Conservation (phyloP, 2,797 vertebrate genomes). For the Oreochromis mossambicus region DNA sequence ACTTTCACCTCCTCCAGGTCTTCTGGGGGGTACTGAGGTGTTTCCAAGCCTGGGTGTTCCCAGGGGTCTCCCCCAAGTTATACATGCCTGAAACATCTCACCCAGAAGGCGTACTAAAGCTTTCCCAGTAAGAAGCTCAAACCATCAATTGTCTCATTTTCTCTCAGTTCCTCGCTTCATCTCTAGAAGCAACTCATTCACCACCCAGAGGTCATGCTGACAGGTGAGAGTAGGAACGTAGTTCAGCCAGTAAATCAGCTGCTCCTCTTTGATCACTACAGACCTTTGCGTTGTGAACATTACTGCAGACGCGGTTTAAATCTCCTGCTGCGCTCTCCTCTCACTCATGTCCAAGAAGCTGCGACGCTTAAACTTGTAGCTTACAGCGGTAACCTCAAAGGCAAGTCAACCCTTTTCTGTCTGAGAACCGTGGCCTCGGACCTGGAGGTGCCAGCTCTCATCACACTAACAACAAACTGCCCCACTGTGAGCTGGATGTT, state of each 20-base stretch:
- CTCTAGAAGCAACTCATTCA: background rate
- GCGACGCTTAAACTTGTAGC: background rate
- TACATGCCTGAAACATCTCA: background rate
- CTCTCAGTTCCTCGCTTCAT: background rate
- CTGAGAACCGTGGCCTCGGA: background rate
- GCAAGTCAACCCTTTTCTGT: background rate
- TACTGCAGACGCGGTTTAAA: background rate
- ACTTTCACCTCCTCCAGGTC: background rate
- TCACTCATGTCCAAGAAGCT: background rate
- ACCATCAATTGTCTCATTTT: background rate
- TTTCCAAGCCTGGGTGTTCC: background rate
- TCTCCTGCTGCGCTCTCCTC: background rate
- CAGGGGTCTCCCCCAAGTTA: background rate
- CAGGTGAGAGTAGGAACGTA: background rate
- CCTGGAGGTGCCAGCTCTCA: background rate
- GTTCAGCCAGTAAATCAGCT: background rate
- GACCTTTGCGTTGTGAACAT: fast-evolving
- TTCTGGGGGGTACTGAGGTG: background rate
- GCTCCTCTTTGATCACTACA: background rate
- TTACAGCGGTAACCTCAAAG: too few species aligned
- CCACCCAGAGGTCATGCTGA: background rate
- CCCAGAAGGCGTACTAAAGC: background rate
- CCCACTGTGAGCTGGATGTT: background rate
- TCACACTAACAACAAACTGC: background rate
- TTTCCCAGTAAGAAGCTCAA: background rate